phyloP scores from a whole-genome alignment of 2,113 vertebrate species.

The Sander vitreus region DNA sequence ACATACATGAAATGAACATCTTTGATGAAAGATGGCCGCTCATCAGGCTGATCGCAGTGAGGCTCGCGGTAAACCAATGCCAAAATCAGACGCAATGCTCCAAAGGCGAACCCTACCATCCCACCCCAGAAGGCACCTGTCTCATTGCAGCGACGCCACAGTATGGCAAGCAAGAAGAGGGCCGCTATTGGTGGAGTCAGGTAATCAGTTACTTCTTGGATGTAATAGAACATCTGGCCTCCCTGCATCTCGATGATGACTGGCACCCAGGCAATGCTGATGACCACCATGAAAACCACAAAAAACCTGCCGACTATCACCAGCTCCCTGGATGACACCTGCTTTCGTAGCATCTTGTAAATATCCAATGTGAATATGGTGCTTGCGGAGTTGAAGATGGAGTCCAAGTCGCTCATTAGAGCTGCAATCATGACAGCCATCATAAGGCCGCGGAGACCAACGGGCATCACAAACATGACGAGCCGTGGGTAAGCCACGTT shows the following conservation, averaged over 20 bases:
- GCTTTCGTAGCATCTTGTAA: conserved; percentile 92
- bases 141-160: conserved; percentile 96
- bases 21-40: conserved; percentile 91
- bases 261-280: conserved; percentile 97
- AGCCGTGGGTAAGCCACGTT: conserved; percentile 95
- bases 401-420: conserved; percentile 97
- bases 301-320: conserved; percentile 94
- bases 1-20: conserved; percentile 95
- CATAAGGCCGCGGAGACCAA: conserved; percentile 94
- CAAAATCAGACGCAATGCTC: conserved; percentile 87
- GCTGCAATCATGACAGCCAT: conserved; percentile 98
- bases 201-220: conserved; percentile 94
- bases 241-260: conserved; percentile 97
- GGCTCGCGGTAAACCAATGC: conserved; percentile 92
- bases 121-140: conserved; percentile 94
- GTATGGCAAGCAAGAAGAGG: conserved; percentile 92
- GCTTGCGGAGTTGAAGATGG: conserved; percentile 97
- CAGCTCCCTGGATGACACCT: conserved; percentile 88
- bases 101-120: conserved; percentile 89
- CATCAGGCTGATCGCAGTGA: conserved; percentile 89
- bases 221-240: conserved; percentile 98
- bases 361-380: conserved; percentile 97
- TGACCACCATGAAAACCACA: conserved; percentile 92
- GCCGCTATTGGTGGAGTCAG: conserved; percentile 94
- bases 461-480: conserved; percentile 93